Base-by-base conservation (phyloP, 2,888 invertebrate genomes). In the Cerceris ruficornis region DNA sequence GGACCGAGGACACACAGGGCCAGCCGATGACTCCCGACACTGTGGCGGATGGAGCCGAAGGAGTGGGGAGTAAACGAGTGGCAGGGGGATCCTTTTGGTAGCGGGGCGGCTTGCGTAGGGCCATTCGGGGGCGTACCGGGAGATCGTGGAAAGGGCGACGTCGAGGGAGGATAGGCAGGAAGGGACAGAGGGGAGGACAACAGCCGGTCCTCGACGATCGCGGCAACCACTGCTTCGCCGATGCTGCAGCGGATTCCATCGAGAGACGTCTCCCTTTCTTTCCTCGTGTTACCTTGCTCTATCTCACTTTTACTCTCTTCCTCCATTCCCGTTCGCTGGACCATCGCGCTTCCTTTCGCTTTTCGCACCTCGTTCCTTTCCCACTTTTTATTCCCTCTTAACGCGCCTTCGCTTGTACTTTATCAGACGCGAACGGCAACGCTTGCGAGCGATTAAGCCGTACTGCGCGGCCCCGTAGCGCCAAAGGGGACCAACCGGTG, bases 121-220 rank as follows among this genome's bases (percentile, higher is more conserved):
- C 59, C 74, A 71, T 58, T 71, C 69, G 60, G 81, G 67, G 69
- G 70, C 64, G 74, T 65, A 71, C 42, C 41, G 64, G 58, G 73
- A 57, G 69, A 69, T 28, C 28, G 28, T 28, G 28, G 28, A 57
- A 52, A 72, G 67, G 77, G 67, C 46, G 69, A 60, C 41, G 64
- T 68, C 9, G 66, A 61, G 68, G 28, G 55, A 58, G 55, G 68
- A 64, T 67, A 66, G 42, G 64, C 57, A 52, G 69, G 71, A 72
- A 60, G 61, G 71, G 69, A 64, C 41, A 58, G 69, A 42, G 84
- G 79, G 77, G 68, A 72, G 82, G 81, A 77, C 87, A 88, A 89
- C 90, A 90, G 91, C 88, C 90, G 91, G 90, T 90, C 87, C 84
- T 84, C 88, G 90, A 84, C 84, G 86, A 87, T 85, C 87, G 73